These are phyloP conservation scores for Eurypyga helias DNA, from an alignment of 2,113 vertebrate species.

Conservation along the genomic window DNA sequence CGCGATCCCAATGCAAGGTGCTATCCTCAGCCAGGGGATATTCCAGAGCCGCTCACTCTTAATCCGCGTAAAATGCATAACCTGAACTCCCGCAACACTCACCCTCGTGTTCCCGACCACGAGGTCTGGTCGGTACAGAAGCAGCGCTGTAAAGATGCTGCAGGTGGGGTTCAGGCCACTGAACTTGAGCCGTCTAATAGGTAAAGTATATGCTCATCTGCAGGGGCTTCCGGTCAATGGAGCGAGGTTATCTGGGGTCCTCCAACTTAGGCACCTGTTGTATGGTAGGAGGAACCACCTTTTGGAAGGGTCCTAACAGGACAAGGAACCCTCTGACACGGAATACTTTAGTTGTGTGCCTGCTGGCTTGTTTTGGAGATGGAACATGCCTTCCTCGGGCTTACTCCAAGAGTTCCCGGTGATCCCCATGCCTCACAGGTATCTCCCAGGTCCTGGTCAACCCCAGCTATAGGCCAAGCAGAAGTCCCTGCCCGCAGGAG, in stretches of 20 bases:
- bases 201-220: neutral
- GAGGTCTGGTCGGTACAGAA: neutral
- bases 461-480: neutral
- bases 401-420: neutral
- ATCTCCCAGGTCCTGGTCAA: neutral
- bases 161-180: neutral
- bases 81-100: neutral
- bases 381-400: neutral
- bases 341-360: neutral
- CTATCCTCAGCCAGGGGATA: neutral
- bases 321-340: neutral
- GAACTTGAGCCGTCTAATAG: neutral
- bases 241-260: neutral
- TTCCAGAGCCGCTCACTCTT: neutral
- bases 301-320: neutral
- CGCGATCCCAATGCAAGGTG: neutral
- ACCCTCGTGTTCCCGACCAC: fast-evolving
- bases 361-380: neutral
- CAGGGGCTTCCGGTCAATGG: neutral
- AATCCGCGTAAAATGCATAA: neutral
- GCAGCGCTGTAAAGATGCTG: neutral
- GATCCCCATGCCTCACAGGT: neutral
- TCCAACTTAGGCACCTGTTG: neutral
- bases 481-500: neutral
- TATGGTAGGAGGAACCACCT: neutral